Conservation (phyloP, 2,113 vertebrate species). For the Penelope pileata region DNA sequence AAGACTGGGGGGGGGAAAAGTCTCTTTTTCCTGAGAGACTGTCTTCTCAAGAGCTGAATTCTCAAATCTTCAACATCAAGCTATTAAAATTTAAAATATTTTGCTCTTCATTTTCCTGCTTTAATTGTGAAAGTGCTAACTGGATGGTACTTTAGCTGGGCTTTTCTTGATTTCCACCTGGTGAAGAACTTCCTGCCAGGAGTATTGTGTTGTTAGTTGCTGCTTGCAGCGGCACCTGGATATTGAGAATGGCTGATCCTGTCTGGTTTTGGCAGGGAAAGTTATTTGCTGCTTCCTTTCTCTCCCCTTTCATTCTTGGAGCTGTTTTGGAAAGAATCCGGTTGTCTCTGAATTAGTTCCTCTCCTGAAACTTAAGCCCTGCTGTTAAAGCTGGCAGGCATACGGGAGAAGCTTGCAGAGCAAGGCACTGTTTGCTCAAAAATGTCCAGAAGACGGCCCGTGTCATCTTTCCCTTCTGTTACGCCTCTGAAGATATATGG, state of each 20-base stretch:
- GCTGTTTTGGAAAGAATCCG: not conserved
- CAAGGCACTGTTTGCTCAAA: not conserved
- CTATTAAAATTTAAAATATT: not conserved
- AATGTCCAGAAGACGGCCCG: not conserved
- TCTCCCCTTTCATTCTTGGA: not conserved
- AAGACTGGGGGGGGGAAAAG: fast-evolving
- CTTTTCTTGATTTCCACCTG: not conserved
- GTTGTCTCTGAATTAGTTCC: not conserved
- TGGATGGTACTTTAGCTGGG: not conserved
- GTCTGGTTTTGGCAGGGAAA: fast-evolving
- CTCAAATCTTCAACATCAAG: not conserved
- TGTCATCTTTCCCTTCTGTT: not conserved
- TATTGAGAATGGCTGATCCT: not conserved
- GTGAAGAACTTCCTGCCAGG: not conserved
- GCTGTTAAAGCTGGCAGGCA: not conserved
- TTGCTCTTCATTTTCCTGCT: not conserved
- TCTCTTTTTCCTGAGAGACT: fast-evolving
- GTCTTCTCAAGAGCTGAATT: not conserved
- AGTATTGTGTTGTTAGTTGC: not conserved
- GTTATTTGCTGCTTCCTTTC: not conserved
- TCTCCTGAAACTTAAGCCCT: not conserved
- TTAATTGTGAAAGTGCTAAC: not conserved
- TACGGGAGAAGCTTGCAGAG: not conserved
- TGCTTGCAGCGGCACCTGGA: not conserved
- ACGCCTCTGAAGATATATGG: not conserved